phyloP scores from a whole-genome alignment of 2,888 invertebrate species.

The Limnephilus lunatus region DNA sequence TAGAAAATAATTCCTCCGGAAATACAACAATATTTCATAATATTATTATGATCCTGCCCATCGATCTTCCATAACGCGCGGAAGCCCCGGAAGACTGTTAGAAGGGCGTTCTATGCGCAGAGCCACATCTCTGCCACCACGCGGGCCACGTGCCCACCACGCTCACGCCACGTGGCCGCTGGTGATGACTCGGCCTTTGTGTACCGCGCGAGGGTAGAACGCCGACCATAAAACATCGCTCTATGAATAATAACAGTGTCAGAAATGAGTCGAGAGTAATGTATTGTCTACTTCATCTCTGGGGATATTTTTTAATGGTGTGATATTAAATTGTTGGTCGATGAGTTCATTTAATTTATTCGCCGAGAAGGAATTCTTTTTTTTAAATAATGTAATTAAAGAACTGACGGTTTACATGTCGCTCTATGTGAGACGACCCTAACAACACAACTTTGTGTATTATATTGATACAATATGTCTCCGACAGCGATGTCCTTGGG shows the following conservation, averaged over 20 bases:
- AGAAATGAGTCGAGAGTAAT: constrained; percentile 47
- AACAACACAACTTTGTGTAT: not conserved
- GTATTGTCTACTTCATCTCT: not conserved
- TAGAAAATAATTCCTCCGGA: not conserved
- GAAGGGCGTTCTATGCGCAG: not conserved
- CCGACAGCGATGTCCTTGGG: too few species aligned
- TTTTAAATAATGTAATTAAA: not conserved
- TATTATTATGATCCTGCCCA: not conserved
- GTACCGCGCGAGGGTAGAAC: not conserved
- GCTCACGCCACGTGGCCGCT: not conserved
- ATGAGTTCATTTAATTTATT: not conserved
- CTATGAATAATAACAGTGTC: constrained; percentile 11
- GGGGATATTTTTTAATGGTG: not conserved
- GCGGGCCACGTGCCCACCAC: not conserved
- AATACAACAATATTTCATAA: not conserved
- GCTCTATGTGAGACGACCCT: not conserved
- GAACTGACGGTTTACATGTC: not conserved
- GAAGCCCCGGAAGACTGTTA: not conserved
- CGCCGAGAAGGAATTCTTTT: not conserved
- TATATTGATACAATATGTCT: too few species aligned
- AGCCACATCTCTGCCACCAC: not conserved
- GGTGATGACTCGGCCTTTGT: constrained; percentile 26
- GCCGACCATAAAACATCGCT: constrained; percentile 15
- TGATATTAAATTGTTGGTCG: not conserved
- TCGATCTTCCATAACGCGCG: not conserved